Conservation (phyloP, 2,888 invertebrate genomes). For the Anaspis maculata region DNA sequence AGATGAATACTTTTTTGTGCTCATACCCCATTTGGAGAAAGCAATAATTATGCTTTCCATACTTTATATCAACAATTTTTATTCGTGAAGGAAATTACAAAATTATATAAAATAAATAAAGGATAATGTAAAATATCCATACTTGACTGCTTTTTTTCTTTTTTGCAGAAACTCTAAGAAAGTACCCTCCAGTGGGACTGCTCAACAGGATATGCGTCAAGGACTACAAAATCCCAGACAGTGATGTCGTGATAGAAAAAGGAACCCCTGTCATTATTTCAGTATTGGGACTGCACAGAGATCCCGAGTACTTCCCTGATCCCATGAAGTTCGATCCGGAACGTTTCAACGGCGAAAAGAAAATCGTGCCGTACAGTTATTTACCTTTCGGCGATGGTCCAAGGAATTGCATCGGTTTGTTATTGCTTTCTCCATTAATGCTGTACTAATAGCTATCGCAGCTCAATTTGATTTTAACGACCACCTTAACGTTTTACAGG, state of each 20-base stretch:
- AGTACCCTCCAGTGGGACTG: constrained; percentile 10
- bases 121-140: too few species aligned
- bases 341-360: constrained; percentile 4
- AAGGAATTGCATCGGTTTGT: constrained; percentile 10
- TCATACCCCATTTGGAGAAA: too few species aligned
- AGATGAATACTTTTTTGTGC: neutral
- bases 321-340: constrained; percentile 12
- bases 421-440: too few species aligned
- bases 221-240: constrained; percentile 12
- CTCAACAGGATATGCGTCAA: constrained; percentile 13
- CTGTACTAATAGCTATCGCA: neutral
- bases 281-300: constrained; percentile 6
- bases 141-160: neutral
- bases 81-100: too few species aligned
- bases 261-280: constrained; percentile 10
- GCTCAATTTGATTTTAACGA: neutral
- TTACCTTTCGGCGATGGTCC: constrained; percentile 11
- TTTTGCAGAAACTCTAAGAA: constrained; percentile 14
- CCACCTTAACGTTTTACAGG: constrained; percentile 7
- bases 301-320: constrained; percentile 11
- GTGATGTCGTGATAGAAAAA: constrained; percentile 6
- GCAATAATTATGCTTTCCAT: too few species aligned
- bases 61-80: too few species aligned
- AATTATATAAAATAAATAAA: too few species aligned
- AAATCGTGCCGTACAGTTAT: constrained; percentile 4